Evolutionary conservation across 2,888 invertebrate species (phyloP), one percentile per base, ranked within the genome.

Genomic region (Drosophila histrio): DNA sequence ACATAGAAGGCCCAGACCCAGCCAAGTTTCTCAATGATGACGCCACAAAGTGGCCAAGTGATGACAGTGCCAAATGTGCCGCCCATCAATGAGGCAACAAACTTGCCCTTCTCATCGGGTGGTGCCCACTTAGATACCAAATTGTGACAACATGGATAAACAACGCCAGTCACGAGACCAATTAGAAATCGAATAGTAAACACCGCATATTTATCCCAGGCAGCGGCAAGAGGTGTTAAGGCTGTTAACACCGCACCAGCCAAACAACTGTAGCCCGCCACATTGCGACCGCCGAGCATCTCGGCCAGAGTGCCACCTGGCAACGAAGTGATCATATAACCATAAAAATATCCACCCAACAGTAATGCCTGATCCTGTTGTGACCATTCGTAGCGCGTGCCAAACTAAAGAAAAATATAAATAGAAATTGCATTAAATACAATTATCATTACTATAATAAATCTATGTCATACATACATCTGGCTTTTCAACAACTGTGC

Each of bases 81-180:
- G 9, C 95, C 95, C 93, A 95, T 94, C 80, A 95, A 92, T 0
- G 95, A 94, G 78, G 95, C 94, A 0, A 95, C 92, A 84, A 96
- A 95, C 86, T 95, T 94, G 7, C 95, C 94, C 88, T 94, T 95
- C 88, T 96, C 95, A n/a, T 93, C 93, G 1, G 95, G 95, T 0
- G 96, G 95, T 0, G 95, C 93, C 96, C 96, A 96, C 80, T 94
- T 93, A 0, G 95, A 95, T 3, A 96, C 94, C 61, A 96, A 87
- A 3, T 93, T 93, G 32, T 90, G 90, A 28, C 90, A 90, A n/a
- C 85, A 87, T 0, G 90, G 90, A 79, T 90, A 90, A 11, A 90
- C 78, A 0, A 90, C 91, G 3, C 90, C 95, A 80, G 94, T 94
- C 57, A 94, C 91, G 57, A 94, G 91, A 66, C 95, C 95, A 28